Evolutionary conservation across 2,797 vertebrate species (phyloP).

Genomic region (Ficedula albicollis): DNA sequence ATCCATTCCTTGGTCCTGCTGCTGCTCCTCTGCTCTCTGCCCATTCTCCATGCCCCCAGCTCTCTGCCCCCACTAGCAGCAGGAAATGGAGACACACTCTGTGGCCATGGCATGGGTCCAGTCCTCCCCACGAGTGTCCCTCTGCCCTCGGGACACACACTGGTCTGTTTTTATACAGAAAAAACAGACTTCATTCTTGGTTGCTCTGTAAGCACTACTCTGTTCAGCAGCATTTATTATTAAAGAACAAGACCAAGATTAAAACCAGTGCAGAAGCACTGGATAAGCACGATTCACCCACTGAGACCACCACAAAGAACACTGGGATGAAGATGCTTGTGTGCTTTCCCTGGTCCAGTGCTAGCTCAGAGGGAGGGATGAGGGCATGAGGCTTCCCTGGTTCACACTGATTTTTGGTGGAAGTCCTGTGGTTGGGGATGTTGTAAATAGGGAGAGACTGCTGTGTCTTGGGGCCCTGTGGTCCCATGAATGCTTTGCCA

Average conservation of each 20-base stretch:
- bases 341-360: background rate
- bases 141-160: background rate
- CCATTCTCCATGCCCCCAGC: background rate
- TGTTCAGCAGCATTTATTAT: constrained; percentile 20
- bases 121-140: background rate
- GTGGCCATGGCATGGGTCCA: rapidly evolving
- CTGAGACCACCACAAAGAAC: background rate
- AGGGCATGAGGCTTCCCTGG: rapidly evolving
- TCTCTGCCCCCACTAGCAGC: background rate
- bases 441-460: background rate
- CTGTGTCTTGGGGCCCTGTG: background rate
- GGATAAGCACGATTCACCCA: background rate
- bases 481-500: background rate
- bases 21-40: background rate
- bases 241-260: constrained; percentile 8
- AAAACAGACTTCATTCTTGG: background rate
- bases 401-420: background rate
- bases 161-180: background rate
- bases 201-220: background rate
- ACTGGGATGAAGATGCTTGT: background rate
- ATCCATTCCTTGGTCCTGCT: background rate
- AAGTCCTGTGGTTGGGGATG: background rate
- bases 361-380: background rate
- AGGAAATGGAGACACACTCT: background rate
- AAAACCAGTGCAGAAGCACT: background rate